Conservation (phyloP, 2,888 invertebrate species). For the Galeopsomyia nigrocyanea region DNA sequence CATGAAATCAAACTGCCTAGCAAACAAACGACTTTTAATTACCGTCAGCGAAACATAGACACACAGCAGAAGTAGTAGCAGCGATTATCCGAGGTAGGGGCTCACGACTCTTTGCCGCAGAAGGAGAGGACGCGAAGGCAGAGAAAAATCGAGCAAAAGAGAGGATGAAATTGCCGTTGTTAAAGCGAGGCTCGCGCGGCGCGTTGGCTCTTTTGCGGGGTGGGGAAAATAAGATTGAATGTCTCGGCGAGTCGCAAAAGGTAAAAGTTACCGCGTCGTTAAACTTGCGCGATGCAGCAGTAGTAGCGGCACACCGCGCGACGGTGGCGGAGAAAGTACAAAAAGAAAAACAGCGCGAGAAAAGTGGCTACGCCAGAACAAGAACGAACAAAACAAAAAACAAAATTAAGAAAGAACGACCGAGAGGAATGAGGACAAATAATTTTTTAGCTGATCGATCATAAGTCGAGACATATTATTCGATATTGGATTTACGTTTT, state of each 20-base stretch:
- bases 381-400: neutral
- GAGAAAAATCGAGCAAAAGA: neutral
- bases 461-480: no score
- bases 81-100: constrained; percentile 23
- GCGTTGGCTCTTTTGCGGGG: no score
- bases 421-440: constrained; percentile 14
- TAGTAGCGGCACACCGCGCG: constrained; percentile 30
- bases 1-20: no score
- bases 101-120: neutral
- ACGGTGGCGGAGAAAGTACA: constrained; percentile 15
- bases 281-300: constrained; percentile 46
- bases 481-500: no score
- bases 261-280: constrained; percentile 54
- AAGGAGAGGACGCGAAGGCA: neutral
- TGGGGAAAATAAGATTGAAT: constrained; percentile 45
- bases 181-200: constrained; percentile 29
- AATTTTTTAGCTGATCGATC: constrained; percentile 14
- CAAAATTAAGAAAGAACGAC: neutral
- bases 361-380: neutral
- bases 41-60: neutral
- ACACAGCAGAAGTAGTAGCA: neutral
- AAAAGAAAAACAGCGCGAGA: constrained; percentile 4
- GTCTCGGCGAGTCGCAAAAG: constrained; percentile 44
- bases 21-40: constrained; percentile 24
- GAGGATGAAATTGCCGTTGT: constrained; percentile 38